A percentile compares a stretch with the other conserved stretches of the same genome.
Conservation (phyloP, 1,140 invertebrate species). For the Pseudachorutes palmiensis region DNA sequence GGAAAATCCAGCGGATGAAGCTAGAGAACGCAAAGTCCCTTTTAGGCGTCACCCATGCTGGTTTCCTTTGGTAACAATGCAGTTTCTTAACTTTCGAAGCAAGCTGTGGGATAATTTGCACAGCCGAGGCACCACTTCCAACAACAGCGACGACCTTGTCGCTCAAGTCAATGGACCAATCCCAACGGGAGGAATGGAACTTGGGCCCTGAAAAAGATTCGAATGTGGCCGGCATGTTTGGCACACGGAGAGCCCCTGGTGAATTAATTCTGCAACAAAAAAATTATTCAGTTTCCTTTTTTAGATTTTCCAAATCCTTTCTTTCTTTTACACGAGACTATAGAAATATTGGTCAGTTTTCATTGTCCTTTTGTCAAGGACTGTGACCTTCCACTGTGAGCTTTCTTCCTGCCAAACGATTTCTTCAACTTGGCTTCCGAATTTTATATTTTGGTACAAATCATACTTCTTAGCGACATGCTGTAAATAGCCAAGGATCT, state of each 20-base stretch:
- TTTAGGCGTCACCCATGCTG: slow-evolving; percentile 17
- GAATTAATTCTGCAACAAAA: too few species aligned
- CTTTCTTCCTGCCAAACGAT: too few species aligned
- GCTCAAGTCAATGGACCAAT: slow-evolving; percentile 15
- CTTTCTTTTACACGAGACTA: too few species aligned
- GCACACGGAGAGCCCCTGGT: slow-evolving; percentile 21
- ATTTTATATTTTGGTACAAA: too few species aligned
- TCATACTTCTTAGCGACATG: too few species aligned
- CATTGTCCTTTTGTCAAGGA: too few species aligned
- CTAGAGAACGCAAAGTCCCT: background rate
- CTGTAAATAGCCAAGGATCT: too few species aligned
- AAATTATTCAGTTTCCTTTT: too few species aligned
- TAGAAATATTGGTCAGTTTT: too few species aligned
- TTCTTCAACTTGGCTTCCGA: too few species aligned
- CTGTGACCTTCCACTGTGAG: too few species aligned
- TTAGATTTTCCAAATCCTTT: too few species aligned
- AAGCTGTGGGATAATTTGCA: slow-evolving; percentile 31
- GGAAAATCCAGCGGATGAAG: slow-evolving; percentile 10
- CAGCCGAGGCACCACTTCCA: slow-evolving; percentile 25
- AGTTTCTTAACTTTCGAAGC: slow-evolving; percentile 21
- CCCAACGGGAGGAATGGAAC: slow-evolving; percentile 25
- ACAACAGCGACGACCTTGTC: slow-evolving; percentile 26
- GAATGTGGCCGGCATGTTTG: slow-evolving; percentile 25
- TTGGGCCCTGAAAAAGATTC: slow-evolving; percentile 12
- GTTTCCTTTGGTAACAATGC: slow-evolving; percentile 23